phyloP scores from a whole-genome alignment of 2,797 vertebrate species.

The Sebastes miniatus region DNA sequence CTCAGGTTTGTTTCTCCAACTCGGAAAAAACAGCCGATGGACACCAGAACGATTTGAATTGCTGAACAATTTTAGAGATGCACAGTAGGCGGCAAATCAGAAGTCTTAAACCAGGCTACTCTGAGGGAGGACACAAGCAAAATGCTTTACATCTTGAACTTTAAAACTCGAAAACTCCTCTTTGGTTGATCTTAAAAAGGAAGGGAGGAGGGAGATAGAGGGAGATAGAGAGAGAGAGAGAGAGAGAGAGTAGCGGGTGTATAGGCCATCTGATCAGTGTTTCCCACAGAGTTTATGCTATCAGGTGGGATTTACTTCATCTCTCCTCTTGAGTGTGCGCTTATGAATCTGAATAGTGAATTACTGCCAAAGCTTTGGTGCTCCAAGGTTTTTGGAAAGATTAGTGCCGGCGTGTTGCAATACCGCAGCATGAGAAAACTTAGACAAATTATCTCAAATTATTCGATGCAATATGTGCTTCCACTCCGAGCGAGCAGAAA shows the following conservation, averaged over 20 bases:
- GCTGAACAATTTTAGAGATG: not conserved
- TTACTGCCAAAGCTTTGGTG: slow-evolving; percentile 37
- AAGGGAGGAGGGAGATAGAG: not conserved
- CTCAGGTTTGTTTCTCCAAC: not conserved
- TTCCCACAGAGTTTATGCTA: not conserved
- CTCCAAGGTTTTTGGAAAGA: slow-evolving; percentile 36
- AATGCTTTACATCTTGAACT: not conserved
- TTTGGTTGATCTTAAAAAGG: not conserved
- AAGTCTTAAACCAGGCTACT: not conserved
- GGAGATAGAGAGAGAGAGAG: not conserved
- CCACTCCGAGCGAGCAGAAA: slow-evolving; percentile 19
- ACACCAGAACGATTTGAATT: not conserved
- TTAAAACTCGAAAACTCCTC: not conserved
- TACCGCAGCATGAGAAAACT: slow-evolving; percentile 13
- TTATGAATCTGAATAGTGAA: slow-evolving; percentile 38
- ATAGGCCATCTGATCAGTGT: not conserved
- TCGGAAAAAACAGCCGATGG: not conserved
- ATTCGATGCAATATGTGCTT: slow-evolving; percentile 33
- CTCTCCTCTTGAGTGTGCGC: slow-evolving; percentile 11
- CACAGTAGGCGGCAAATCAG: not conserved
- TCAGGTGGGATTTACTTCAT: slow-evolving; percentile 11
- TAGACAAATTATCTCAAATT: slow-evolving; percentile 15
- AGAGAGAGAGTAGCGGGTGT: not conserved
- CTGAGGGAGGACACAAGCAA: not conserved
- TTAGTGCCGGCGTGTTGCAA: slow-evolving; percentile 16